Percentiles rank a stretch among this genome's conserved stretches.
Conservation (phyloP, 2,797 vertebrate genomes). For the Tauraco hartlaubi region DNA sequence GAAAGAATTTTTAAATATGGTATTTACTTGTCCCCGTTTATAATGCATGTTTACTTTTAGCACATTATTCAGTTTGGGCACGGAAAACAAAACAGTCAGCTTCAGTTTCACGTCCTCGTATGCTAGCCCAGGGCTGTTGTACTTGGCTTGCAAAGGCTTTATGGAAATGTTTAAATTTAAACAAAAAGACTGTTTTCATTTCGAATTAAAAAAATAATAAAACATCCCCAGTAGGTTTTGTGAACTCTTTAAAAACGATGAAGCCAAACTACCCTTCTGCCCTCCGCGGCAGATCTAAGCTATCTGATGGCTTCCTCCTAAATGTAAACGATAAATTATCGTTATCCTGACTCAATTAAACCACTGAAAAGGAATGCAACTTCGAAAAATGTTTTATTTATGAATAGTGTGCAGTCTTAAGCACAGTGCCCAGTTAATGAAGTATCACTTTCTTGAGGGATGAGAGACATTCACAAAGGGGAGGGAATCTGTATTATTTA, state of each 20-base stretch:
- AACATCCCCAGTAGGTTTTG: slow-evolving; percentile 2
- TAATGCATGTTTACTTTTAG: slow-evolving; percentile 66
- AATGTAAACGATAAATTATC: slow-evolving; percentile 14
- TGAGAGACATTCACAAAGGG: slow-evolving; percentile 15
- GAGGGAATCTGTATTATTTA: background rate
- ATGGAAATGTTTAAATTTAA: slow-evolving; percentile 65
- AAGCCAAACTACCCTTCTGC: background rate
- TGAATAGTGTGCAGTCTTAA: slow-evolving; percentile 14
- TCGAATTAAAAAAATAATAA: slow-evolving; percentile 54
- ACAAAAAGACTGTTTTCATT: slow-evolving; percentile 61
- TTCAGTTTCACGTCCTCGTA: slow-evolving; percentile 43
- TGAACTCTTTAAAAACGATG: slow-evolving; percentile 10
- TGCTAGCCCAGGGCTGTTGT: slow-evolving; percentile 39
- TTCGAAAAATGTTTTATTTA: slow-evolving; percentile 59
- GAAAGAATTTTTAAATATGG: slow-evolving; percentile 58
- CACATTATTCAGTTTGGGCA: slow-evolving; percentile 64
- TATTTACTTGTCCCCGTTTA: slow-evolving; percentile 51
- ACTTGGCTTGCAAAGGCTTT: slow-evolving; percentile 55
- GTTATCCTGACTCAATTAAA: slow-evolving; percentile 45
- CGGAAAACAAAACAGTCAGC: slow-evolving; percentile 64
- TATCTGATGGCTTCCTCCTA: background rate
- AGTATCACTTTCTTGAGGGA: slow-evolving; percentile 43
- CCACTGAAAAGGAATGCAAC: slow-evolving; percentile 12
- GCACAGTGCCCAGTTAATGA: slow-evolving; percentile 40
- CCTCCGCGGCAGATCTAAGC: slow-evolving; percentile 2